phyloP scores from a whole-genome alignment of 1,140 invertebrate species.

The Camponotus pennsylvanicus region DNA sequence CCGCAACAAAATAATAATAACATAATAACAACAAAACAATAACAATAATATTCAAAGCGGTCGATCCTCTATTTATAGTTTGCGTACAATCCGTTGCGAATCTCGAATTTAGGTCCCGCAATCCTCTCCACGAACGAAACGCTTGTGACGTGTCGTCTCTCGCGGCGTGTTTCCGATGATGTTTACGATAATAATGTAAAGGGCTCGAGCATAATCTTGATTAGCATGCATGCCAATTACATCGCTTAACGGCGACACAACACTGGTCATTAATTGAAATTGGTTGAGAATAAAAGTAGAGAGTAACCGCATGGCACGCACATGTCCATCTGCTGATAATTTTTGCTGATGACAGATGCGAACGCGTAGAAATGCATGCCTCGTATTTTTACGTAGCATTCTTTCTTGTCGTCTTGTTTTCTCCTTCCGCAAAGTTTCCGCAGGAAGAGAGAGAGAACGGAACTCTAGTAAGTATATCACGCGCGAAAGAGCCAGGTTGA shows the following conservation, averaged over 20 bases:
- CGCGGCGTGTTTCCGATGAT: not conserved
- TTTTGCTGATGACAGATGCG: not conserved
- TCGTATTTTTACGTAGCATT: not conserved
- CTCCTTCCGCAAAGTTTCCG: conserved; percentile 7
- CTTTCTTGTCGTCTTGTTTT: conserved; percentile 1
- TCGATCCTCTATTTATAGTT: not conserved
- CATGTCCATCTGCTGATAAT: not conserved
- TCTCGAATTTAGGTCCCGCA: not conserved
- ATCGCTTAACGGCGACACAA: not conserved
- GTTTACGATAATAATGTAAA: conserved; percentile 11
- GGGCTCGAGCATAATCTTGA: not conserved
- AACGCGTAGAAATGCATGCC: conserved; percentile 25
- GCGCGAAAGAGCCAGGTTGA: not conserved
- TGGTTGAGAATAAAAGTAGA: not conserved
- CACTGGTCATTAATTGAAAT: conserved; percentile 11
- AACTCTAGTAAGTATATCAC: conserved; percentile 36
- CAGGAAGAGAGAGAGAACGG: conserved; percentile 5
- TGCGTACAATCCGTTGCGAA: not conserved
- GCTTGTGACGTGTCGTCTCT: not conserved
- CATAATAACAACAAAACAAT: not conserved
- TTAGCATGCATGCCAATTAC: not conserved
- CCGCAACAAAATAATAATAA: not conserved
- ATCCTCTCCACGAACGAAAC: not conserved
- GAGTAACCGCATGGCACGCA: not conserved
- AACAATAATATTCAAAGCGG: not conserved